Conservation (phyloP, 2,113 vertebrate species). For the Oreochromis spilurus region DNA sequence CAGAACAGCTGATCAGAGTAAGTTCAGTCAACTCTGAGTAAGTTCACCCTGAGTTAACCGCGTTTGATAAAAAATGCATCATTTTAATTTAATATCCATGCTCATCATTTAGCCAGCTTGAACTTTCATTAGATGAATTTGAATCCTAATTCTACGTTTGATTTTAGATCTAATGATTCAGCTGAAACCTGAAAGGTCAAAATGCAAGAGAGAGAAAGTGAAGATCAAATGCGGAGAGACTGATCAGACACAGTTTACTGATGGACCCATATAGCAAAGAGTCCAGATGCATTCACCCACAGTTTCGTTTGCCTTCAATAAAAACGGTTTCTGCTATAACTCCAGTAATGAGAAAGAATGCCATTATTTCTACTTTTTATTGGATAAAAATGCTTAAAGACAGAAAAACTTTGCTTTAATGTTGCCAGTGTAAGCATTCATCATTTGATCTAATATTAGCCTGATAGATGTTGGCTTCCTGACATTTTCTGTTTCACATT, state of each 20-base stretch:
- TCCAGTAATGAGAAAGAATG: background rate
- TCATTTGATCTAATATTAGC: background rate
- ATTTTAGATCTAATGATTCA: background rate
- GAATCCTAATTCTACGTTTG: background rate
- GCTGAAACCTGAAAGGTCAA: background rate
- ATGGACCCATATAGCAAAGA: background rate
- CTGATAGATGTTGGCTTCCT: background rate
- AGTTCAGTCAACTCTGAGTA: background rate
- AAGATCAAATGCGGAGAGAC: background rate
- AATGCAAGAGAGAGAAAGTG: background rate
- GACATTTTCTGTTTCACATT: fast-evolving
- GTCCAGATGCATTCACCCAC: background rate
- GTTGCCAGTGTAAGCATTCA: background rate
- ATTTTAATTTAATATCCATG: background rate
- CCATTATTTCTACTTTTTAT: background rate
- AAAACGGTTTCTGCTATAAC: background rate
- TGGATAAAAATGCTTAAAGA: background rate
- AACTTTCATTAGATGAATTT: background rate
- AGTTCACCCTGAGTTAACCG: background rate
- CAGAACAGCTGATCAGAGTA: background rate
- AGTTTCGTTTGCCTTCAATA: background rate
- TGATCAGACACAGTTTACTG: background rate
- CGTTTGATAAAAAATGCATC: background rate
- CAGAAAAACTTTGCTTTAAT: background rate
- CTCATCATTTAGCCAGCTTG: background rate